Evolutionary conservation across 2,888 invertebrate species (phyloP), one percentile per base, ranked within the genome.

Genomic region (Gari tellinella): DNA sequence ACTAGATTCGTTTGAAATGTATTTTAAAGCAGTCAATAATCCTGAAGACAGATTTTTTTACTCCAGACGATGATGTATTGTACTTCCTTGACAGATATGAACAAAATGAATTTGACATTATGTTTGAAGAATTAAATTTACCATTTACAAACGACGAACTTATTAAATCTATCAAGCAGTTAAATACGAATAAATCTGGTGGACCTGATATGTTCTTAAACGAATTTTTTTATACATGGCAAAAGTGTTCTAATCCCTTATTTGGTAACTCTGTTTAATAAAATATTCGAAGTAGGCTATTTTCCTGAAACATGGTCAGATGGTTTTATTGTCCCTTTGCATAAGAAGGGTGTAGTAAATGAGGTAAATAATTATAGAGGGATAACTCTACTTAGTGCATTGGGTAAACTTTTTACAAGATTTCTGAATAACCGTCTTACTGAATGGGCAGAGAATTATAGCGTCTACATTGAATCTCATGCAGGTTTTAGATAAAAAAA

Each of bases 231-330:
- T 41, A 41, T 31, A 41, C 21, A 26, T 43, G 26, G 43, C 17
- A 25, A 40, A 10, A 21, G 25, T 12, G 19, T 21, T 25, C 4
- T 4, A 31, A 31, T 31, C 4, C 31, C 10, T 31, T 31, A 10
- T 31, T 31, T 10, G 10, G 10, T 31, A 31, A 31, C 4, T n/a
- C 38, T 67, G n/a, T 67, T 67, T 25, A 61, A 60, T 55, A 53
- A 51, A 25, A 4, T 67, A 7, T 55, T 67, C 23, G 21, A 25
- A 2, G 21, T 25, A 19, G 53, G 45, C 4, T 43, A 21, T 45
- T 51, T 66, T 45, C 66, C 58, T 4, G 14, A 25, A 1, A n/a
- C n/a, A 37, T 67, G 67, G 61, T 25, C 51, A 23, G 52, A 48
- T 21, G 67, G 55, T n/a, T 43, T 43, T 25, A 48, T 67, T n/a